These are phyloP conservation scores for Idaea biselata DNA, from an alignment of 2,888 invertebrate species.

Conservation along the genomic window DNA sequence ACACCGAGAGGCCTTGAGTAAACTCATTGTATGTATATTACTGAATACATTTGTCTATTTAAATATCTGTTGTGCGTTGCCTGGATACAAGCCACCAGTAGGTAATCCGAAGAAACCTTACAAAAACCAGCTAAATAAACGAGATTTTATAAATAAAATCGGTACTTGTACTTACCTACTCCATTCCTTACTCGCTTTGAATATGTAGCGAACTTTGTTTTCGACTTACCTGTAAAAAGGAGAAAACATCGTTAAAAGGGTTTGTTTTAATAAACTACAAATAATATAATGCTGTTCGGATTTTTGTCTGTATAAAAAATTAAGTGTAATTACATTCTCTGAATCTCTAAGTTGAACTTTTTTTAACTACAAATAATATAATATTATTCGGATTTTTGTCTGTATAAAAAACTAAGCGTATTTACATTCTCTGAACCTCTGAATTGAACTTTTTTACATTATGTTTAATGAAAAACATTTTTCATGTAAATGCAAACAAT, in stretches of 20 bases:
- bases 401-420: not conserved
- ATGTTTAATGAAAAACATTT: too few relatives aligned
- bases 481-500: too few relatives aligned
- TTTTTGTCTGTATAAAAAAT: not conserved
- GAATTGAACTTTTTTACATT: too few relatives aligned
- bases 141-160: not conserved
- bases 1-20: too few relatives aligned
- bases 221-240: constrained; percentile 52
- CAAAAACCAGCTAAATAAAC: not conserved
- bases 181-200: constrained; percentile 15
- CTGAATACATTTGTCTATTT: not conserved
- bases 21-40: too few relatives aligned
- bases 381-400: not conserved
- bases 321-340: not conserved
- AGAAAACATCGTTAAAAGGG: constrained; percentile 20
- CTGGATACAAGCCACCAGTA: not conserved
- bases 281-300: not conserved
- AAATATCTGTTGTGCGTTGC: not conserved
- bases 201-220: constrained; percentile 12
- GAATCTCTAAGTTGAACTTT: too few relatives aligned
- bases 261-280: not conserved
- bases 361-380: not conserved
- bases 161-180: constrained; percentile 3
- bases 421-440: not conserved
- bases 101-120: not conserved